Percentiles rank a stretch among this genome's conserved stretches.
phyloP scores from a whole-genome alignment of 1,140 invertebrate species.

The Onthophagus taurus region DNA sequence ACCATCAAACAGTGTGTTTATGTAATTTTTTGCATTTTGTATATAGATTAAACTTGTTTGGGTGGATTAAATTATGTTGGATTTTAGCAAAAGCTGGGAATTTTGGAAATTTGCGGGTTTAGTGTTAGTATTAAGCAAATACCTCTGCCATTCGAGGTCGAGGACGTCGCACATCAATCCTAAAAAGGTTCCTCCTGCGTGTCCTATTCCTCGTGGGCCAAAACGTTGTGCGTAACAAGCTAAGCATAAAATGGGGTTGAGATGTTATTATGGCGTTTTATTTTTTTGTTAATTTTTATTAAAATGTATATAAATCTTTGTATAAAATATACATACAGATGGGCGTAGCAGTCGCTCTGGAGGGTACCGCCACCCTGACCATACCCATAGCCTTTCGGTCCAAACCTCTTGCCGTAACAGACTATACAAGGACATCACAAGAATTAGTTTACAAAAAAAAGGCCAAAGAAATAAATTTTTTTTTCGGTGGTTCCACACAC shows the following conservation, averaged over 20 bases:
- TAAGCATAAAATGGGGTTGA: conserved; percentile 38
- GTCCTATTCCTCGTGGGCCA: conserved; percentile 84
- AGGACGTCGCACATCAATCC: conserved; percentile 58
- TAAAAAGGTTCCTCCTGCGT: conserved; percentile 66
- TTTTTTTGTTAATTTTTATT: not conserved
- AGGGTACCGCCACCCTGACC: conserved; percentile 84
- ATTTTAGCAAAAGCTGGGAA: too few species aligned
- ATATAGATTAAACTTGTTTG: too few species aligned
- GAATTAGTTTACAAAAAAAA: too few species aligned
- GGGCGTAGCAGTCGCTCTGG: conserved; percentile 71
- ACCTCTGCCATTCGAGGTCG: conserved; percentile 55
- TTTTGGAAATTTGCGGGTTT: too few species aligned
- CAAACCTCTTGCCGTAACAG: conserved; percentile 90
- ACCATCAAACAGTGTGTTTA: too few species aligned
- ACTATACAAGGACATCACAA: too few species aligned
- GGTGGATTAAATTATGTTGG: too few species aligned
- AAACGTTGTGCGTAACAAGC: conserved; percentile 72
- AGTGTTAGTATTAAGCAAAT: too few species aligned
- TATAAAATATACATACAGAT: conserved; percentile 60
- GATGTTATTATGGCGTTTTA: not conserved
- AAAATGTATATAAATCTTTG: not conserved
- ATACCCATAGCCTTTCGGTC: conserved; percentile 89
- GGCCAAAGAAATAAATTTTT: not conserved
- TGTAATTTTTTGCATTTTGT: too few species aligned
- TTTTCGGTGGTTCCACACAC: conserved; percentile 44